Conservation (phyloP, 2,797 vertebrate species). For the Neomorphus geoffroyi region DNA sequence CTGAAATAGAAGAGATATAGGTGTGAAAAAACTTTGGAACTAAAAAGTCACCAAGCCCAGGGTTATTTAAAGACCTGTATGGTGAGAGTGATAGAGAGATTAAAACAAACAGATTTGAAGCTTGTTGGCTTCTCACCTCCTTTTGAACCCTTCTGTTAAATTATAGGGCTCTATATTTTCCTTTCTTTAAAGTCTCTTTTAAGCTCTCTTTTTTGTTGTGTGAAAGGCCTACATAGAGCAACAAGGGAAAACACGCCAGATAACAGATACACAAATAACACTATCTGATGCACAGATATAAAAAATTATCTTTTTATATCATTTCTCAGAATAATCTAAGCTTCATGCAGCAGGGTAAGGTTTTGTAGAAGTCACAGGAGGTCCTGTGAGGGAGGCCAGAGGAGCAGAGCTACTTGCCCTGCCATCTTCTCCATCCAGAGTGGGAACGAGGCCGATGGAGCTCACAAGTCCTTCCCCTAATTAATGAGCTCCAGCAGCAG, state of each 20-base stretch:
- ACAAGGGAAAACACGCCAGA: not conserved
- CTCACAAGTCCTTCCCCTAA: not conserved
- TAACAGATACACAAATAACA: constrained; percentile 11
- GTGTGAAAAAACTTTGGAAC: not conserved
- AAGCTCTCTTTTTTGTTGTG: constrained; percentile 4
- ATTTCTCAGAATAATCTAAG: constrained; percentile 45
- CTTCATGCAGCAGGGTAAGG: not conserved
- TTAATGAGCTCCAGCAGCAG: not conserved
- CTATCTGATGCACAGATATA: constrained; percentile 5
- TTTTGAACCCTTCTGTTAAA: not conserved
- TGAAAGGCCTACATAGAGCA: not conserved
- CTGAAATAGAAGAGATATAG: not conserved
- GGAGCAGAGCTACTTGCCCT: not conserved
- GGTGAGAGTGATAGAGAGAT: not conserved
- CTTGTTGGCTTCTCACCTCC: not conserved
- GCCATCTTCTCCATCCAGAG: not conserved
- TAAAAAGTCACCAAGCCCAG: not conserved
- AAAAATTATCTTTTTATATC: constrained; percentile 1
- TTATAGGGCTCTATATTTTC: not conserved
- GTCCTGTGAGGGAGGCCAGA: not conserved
- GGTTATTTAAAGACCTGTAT: not conserved
- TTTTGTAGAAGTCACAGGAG: not conserved
- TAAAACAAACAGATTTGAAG: constrained; percentile 20
- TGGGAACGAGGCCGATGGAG: not conserved
- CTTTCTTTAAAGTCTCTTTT: not conserved